These are phyloP conservation scores for Cyphomyrus plagiostoma DNA, from an alignment of 2,113 vertebrate genomes.

Conservation along the genomic window DNA sequence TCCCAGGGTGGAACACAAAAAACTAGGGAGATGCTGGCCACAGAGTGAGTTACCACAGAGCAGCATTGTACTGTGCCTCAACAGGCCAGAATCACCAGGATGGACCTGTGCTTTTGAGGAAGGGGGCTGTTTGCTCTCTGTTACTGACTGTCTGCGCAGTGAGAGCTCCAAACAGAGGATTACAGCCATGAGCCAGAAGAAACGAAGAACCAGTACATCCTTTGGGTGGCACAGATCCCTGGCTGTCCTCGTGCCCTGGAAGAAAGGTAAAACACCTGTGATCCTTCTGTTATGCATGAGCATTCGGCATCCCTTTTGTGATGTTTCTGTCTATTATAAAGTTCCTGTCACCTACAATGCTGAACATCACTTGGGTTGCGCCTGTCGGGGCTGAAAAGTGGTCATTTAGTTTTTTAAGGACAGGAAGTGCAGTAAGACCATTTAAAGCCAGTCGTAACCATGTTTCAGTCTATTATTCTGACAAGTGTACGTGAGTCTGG, in stretches of 20 bases:
- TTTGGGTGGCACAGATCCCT: constrained; percentile 71
- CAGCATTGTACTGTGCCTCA: constrained; percentile 19
- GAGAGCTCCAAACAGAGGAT: constrained; percentile 4
- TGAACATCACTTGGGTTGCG: not conserved
- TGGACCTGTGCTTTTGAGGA: constrained; percentile 11
- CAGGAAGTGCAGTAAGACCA: constrained; percentile 1
- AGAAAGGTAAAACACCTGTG: constrained; percentile 58
- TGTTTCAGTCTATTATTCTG: not conserved
- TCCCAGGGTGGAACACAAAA: not conserved
- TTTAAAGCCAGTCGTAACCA: not conserved
- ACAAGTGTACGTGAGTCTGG: not conserved
- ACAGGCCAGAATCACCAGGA: not conserved
- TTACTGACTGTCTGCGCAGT: not conserved
- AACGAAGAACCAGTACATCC: constrained; percentile 50
- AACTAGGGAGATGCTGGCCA: constrained; percentile 11
- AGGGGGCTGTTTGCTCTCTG: not conserved
- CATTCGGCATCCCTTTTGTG: not conserved
- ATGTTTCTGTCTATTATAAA: not conserved
- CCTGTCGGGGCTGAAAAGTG: not conserved
- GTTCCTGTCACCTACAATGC: not conserved
- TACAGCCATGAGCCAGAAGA: constrained; percentile 51
- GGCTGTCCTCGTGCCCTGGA: constrained; percentile 61
- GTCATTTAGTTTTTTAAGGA: not conserved
- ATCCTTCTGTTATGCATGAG: not conserved
- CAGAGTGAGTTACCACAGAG: constrained; percentile 10